phyloP scores from a whole-genome alignment of 2,888 invertebrate genomes.

The Ormyrus nitidulus region DNA sequence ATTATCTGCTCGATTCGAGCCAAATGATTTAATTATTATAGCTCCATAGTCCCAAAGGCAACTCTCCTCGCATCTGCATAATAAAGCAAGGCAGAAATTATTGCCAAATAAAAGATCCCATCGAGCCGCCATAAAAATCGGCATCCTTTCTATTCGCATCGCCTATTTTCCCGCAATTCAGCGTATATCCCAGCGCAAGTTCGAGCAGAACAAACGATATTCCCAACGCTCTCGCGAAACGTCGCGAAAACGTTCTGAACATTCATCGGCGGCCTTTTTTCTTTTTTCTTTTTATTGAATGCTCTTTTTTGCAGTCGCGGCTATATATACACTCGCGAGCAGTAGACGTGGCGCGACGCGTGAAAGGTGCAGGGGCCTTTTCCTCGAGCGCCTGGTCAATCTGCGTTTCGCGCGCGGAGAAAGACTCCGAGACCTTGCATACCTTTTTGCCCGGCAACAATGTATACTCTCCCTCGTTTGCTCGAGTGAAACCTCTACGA shows the following conservation, averaged over 20 bases:
- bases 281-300: conserved; percentile 1
- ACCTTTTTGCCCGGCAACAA: conserved; percentile 45
- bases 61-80: background rate
- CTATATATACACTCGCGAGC: background rate
- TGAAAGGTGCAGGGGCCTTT: conserved; percentile 48
- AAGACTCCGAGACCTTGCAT: conserved; percentile 50
- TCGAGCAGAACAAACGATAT: no score
- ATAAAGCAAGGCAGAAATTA: background rate
- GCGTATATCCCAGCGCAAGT: no score
- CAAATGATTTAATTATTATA: no score
- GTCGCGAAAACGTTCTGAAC: conserved; percentile 3
- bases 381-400: conserved; percentile 35
- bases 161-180: no score
- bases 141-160: no score
- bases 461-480: conserved; percentile 2
- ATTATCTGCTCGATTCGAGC: no score
- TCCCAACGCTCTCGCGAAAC: background rate
- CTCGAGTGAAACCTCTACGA: background rate
- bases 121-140: no score
- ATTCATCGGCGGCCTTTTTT: background rate
- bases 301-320: conserved; percentile 6
- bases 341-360: background rate
- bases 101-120: no score
- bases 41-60: no score
- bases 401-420: conserved; percentile 30